Evolutionary conservation across 2,797 vertebrate species (phyloP), one percentile per base, ranked within the genome.

Genomic region (Dromococcyx pavoninus): DNA sequence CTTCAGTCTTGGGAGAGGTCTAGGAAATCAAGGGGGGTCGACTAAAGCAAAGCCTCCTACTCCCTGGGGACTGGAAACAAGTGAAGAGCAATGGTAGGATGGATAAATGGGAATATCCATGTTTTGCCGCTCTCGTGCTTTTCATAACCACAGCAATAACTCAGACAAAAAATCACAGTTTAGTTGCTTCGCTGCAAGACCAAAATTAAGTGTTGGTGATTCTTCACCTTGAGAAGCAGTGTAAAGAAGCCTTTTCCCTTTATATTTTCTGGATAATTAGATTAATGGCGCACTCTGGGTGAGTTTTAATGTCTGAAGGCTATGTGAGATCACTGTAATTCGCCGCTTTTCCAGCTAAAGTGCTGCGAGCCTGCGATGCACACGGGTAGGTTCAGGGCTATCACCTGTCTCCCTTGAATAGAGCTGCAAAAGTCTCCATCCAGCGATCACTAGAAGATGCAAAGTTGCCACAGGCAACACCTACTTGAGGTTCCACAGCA

Each of bases 251-350:
- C 61, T 90, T 58, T 94, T 79, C n/a, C 61, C 53, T 67, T 78
- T 67, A 15, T 73, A 9, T 86, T 90, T 94, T 41, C 89, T 78
- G 76, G 65, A 48, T 94, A 89, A 64, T 86, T 66, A 75, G 86
- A 86, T 72, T 18, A 85, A 35, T 65, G 79, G 43, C 35, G 75
- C 23, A 2, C 74, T 91, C 67, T 30, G 77, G 93, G 91, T 81
- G 89, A 39, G 86, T 69, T 82, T 57, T 53, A 57, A 10, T 80
- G 83, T 37, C 33, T 27, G 76, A 78, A 85, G 71, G 91, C 81
- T 86, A 15, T 11, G 46, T 82, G 77, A 93, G 70, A 84, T 75
- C 86, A 39, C 75, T 33, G 66, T 43, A 91, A 80, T 88, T 85
- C 78, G 24, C 65, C 28, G n/a, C 74, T 90, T 56, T 75, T 14